Evolutionary conservation across 2,113 vertebrate species (phyloP).

Genomic region (Larimichthys polyactis): DNA sequence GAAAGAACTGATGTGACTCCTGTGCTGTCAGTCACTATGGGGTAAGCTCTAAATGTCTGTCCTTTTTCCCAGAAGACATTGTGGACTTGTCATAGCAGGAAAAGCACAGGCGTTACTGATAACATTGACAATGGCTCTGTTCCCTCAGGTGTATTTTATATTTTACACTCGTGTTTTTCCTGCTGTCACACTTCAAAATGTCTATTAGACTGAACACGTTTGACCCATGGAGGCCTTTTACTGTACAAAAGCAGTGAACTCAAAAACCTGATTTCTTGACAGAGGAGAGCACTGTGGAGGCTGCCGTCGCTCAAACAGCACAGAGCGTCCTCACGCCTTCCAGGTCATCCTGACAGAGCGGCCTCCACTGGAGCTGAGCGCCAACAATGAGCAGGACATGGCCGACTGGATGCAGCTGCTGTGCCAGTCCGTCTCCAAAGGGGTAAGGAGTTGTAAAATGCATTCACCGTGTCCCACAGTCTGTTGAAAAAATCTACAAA

Average conservation of each 20-base stretch:
- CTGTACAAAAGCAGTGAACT: background rate
- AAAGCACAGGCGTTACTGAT: background rate
- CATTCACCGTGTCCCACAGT: background rate
- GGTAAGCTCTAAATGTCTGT: conserved; percentile 82
- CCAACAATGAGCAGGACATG: conserved; percentile 93
- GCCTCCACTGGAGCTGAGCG: conserved; percentile 93
- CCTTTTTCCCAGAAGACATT: background rate
- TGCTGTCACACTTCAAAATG: background rate
- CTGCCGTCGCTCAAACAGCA: conserved; percentile 92
- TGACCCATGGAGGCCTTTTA: background rate
- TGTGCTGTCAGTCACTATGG: conserved; percentile 94
- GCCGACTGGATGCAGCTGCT: conserved; percentile 97
- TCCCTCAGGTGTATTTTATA: background rate
- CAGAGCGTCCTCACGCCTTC: conserved; percentile 94
- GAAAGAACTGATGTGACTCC: conserved; percentile 91
- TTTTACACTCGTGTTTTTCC: background rate
- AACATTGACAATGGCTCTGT: too few relatives aligned
- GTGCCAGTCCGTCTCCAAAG: conserved; percentile 97
- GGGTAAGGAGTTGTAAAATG: conserved; percentile 83
- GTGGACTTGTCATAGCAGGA: background rate
- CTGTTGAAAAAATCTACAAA: too few relatives aligned
- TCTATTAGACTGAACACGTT: background rate
- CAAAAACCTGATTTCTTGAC: conserved; percentile 9
- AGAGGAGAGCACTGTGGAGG: conserved; percentile 97
- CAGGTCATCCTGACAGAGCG: conserved; percentile 94